Evolutionary conservation across 2,888 invertebrate genomes (phyloP), one percentile per base, ranked within the genome.

Genomic region (Drymonia ruficornis): DNA sequence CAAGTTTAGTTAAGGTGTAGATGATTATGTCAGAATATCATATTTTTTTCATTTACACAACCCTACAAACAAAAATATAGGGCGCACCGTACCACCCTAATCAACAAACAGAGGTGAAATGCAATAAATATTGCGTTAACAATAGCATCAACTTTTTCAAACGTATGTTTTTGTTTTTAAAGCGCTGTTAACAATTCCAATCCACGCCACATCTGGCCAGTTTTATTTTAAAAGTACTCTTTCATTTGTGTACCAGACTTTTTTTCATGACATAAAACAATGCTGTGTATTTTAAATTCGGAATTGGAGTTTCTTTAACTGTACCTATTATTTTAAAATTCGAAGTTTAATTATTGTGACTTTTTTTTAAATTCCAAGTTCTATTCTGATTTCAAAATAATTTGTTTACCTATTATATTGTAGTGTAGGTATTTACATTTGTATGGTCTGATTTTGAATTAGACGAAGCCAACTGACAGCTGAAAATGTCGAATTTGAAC

Each of bases 111-210:
- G 29, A 15, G 29, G 28, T 23, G 53, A 42, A 59, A 57, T 53
- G 61, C 68, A 66, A 72, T 72, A 74, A 70, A 73, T 70, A 72
- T 62, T 55, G 64, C 65, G 63, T 60, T 49, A 50, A 73, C 72
- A 71, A 71, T 65, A 65, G 63, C 66, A 70, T 15, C 18, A 43
- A 43, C 29, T 46, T 58, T 68, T 68, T 51, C 59, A 59, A 65
- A 57, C 55, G 56, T 46, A 15, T 49, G 54, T 49, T 51, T 63
- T 63, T 62, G 60, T 67, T 62, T 65, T 67, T 29, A 46, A 46
- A 16, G n/a, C 28, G 12, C n/a, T 29, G 46, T 29, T 46, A 46
- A 28, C 46, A 29, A 15, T 29, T 11, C 29, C 46, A 46, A 46
- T 46, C 6, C 46, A 1, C 29, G 29, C 28, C 29, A 23, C 44